phyloP scores from a whole-genome alignment of 2,113 vertebrate genomes.

The Phyllopteryx taeniolatus region DNA sequence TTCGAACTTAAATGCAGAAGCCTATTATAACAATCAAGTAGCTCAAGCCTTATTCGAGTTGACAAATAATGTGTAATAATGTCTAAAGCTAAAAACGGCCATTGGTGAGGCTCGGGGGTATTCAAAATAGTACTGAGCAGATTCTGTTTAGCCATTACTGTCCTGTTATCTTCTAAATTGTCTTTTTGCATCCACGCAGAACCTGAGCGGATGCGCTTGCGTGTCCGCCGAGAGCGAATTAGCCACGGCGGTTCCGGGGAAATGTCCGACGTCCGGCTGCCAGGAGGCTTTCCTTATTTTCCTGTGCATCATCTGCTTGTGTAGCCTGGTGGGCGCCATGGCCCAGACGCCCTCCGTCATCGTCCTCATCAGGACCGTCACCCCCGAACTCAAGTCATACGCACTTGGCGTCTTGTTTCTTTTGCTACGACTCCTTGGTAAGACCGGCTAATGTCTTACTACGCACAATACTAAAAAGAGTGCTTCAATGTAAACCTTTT shows the following conservation, averaged over 20 bases:
- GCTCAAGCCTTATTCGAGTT: too few relatives aligned
- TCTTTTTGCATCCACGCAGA: slow-evolving; percentile 71
- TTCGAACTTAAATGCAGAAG: too few relatives aligned
- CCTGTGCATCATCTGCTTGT: slow-evolving; percentile 93
- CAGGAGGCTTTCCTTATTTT: slow-evolving; percentile 94
- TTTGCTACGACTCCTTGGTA: slow-evolving; percentile 90
- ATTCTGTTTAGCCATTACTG: neutral
- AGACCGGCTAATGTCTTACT: slow-evolving; percentile 35
- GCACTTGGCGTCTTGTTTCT: slow-evolving; percentile 95
- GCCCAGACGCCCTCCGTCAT: slow-evolving; percentile 97
- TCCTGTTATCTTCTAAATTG: neutral
- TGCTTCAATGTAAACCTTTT: too few relatives aligned
- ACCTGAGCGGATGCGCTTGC: slow-evolving; percentile 86
- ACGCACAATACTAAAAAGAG: too few relatives aligned
- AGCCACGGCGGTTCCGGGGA: slow-evolving; percentile 82
- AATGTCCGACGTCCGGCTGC: slow-evolving; percentile 89
- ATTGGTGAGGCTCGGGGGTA: too few relatives aligned
- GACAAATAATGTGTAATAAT: too few relatives aligned
- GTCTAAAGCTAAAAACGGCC: too few relatives aligned
- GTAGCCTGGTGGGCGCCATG: slow-evolving; percentile 98
- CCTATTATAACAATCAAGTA: too few relatives aligned
- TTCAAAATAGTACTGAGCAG: too few relatives aligned
- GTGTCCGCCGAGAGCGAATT: slow-evolving; percentile 70
- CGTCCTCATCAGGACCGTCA: slow-evolving; percentile 97
- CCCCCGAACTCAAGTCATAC: slow-evolving; percentile 94